Evolutionary conservation across 2,888 invertebrate species (phyloP).

Genomic region (Hedya salicella): DNA sequence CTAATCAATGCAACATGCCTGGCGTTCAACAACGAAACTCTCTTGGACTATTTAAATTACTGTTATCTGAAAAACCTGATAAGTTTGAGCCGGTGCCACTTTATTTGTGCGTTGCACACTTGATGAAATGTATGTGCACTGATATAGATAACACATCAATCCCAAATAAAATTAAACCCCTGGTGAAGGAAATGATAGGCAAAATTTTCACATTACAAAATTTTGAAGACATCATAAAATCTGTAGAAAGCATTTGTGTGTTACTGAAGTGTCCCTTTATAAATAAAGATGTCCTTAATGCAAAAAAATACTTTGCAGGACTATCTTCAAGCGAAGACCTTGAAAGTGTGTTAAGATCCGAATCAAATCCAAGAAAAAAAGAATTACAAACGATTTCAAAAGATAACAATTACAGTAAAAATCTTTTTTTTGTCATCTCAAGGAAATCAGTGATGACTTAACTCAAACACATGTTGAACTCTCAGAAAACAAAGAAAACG

Average conservation of each 20-base stretch:
- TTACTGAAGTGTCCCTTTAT: neutral
- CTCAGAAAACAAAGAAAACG: neutral
- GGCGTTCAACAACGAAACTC: constrained; percentile 4
- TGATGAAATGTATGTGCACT: constrained; percentile 11
- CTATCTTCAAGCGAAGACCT: neutral
- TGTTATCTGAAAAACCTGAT: neutral
- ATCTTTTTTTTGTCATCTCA: constrained; percentile 7
- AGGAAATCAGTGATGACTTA: neutral
- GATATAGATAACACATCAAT: too few species aligned
- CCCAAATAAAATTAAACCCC: too few species aligned
- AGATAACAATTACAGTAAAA: neutral
- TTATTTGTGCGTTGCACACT: constrained; percentile 17
- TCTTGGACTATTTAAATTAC: constrained; percentile 9
- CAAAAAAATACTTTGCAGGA: neutral
- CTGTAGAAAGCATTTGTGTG: neutral
- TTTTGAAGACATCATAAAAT: neutral
- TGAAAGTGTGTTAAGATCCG: too few species aligned
- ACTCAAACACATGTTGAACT: neutral
- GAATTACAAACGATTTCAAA: too few species aligned
- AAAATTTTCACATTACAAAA: neutral
- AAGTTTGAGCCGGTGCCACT: neutral
- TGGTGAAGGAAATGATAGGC: neutral
- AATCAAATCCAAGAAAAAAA: too few species aligned
- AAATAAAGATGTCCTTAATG: neutral
- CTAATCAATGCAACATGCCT: constrained; percentile 17